Percentiles rank a stretch among this genome's conserved stretches.
Evolutionary conservation across 2,113 vertebrate genomes (phyloP).

Genomic region (Otus sunia): DNA sequence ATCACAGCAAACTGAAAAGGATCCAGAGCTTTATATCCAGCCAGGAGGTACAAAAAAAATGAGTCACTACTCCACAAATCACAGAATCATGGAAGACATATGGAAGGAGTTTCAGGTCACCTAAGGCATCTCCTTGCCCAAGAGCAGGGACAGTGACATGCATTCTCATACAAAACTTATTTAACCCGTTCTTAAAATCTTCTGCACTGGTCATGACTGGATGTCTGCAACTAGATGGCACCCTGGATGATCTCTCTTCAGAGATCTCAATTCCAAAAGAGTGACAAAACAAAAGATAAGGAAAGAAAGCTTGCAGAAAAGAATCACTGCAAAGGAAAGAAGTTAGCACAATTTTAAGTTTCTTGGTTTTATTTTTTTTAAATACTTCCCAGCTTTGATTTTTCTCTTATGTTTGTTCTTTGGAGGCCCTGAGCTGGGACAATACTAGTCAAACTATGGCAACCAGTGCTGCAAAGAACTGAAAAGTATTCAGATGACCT

Average conservation of each 20-base stretch:
- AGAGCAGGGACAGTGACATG: background rate
- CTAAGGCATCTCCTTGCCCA: background rate
- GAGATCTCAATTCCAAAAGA: background rate
- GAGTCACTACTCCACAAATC: background rate
- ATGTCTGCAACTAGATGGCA: background rate
- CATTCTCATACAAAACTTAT: background rate
- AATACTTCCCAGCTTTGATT: background rate
- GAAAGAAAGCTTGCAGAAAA: background rate
- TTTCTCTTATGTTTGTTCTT: background rate
- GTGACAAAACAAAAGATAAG: background rate
- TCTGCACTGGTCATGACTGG: background rate
- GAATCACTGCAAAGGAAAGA: background rate
- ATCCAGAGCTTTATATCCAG: background rate
- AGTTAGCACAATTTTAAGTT: background rate
- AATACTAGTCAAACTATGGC: background rate
- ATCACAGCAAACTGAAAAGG: background rate
- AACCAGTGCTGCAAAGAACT: background rate
- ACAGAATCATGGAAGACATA: background rate
- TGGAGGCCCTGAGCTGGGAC: background rate
- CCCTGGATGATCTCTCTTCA: background rate
- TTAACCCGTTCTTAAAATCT: background rate
- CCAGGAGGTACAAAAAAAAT: background rate
- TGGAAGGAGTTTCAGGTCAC: background rate
- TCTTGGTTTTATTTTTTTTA: background rate
- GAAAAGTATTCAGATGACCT: background rate